A percentile compares a stretch with the other conserved stretches of the same genome.
phyloP scores from a whole-genome alignment of 1,140 invertebrate genomes.

The Drosophila teissieri region DNA sequence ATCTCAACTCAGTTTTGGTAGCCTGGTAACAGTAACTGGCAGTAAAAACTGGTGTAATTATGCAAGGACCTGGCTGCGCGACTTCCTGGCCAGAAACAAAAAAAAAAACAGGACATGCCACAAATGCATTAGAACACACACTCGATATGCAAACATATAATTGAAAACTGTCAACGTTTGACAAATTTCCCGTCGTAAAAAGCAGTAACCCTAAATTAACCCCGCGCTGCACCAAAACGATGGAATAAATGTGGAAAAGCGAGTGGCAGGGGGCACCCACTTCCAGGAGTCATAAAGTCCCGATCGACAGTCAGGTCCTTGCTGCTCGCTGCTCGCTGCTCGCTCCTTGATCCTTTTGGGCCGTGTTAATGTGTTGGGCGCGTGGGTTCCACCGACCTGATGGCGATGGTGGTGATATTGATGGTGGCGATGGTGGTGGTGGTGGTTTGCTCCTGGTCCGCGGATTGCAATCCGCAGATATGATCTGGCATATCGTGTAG shows the following conservation, averaged over 20 bases:
- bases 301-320: conserved; percentile 55
- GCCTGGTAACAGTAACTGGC: conserved; percentile 14
- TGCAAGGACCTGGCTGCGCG: conserved; percentile 28
- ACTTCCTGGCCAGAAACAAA: conserved; percentile 7
- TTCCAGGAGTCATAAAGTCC: conserved; percentile 67
- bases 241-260: not conserved
- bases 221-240: not conserved
- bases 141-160: conserved; percentile 57
- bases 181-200: conserved; percentile 64
- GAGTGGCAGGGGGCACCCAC: not conserved
- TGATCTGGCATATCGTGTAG: conserved; percentile 44
- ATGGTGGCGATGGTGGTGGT: conserved; percentile 12
- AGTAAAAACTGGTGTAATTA: conserved; percentile 22
- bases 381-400: conserved; percentile 44
- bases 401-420: not conserved
- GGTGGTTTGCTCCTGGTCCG: conserved; percentile 15
- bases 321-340: not conserved
- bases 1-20: not conserved
- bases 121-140: conserved; percentile 34
- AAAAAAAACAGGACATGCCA: conserved; percentile 19
- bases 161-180: conserved; percentile 75
- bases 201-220: conserved; percentile 59
- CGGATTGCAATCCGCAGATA: conserved; percentile 52
- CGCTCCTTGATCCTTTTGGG: conserved; percentile 10
- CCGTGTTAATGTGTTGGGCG: conserved; percentile 72